Evolutionary conservation across 1,140 invertebrate genomes (phyloP), one percentile per base, ranked within the genome.

Genomic region (Drosophila insularis): DNA sequence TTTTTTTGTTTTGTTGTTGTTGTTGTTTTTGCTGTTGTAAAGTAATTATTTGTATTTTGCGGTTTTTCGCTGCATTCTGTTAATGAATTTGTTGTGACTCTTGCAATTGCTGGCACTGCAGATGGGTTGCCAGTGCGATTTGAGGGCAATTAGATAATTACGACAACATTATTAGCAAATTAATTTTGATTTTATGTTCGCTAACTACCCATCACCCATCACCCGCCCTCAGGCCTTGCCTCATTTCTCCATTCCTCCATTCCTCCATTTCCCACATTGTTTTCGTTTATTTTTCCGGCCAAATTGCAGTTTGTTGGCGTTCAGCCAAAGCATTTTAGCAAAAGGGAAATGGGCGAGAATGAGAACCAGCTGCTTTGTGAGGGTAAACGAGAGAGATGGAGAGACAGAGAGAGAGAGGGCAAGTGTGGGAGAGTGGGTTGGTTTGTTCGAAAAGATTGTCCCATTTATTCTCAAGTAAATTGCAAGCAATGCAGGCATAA

Each of bases 141-240:
- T 53, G 19, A 14, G 54, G 74, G 54, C 75, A 78, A 78, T 78
- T 78, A 78, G 76, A 72, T 78, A 78, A 78, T 78, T 78, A 78
- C 76, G 63, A 72, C 74, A 78, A 73, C 75, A 78, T 78, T 78
- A 78, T 78, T 78, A 78, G 76, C 76, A 78, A 78, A 78, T 78
- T 78, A 78, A 78, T 73, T 78, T 78, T 78, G 76, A 78, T 78
- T 78, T 78, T 73, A 73, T 78, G 76, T 63, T 50, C 43, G 10
- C 17, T 8, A 19, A 21, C 14, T 46, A 11, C 8, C 2, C 7
- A 17, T 1, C 5, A 3, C n/a, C 39, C 27, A 31, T 11, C 43
- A 46, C 7, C 14, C 43, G 1, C 43, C 14, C 7, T 6, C 43
- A 27, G 27, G 27, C 27, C 27, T 27, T 27, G 27, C 14, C 14